Percentiles rank a stretch among this genome's conserved stretches.
Conservation (phyloP, 2,888 invertebrate genomes). For the Amphipyra tragopoginis region DNA sequence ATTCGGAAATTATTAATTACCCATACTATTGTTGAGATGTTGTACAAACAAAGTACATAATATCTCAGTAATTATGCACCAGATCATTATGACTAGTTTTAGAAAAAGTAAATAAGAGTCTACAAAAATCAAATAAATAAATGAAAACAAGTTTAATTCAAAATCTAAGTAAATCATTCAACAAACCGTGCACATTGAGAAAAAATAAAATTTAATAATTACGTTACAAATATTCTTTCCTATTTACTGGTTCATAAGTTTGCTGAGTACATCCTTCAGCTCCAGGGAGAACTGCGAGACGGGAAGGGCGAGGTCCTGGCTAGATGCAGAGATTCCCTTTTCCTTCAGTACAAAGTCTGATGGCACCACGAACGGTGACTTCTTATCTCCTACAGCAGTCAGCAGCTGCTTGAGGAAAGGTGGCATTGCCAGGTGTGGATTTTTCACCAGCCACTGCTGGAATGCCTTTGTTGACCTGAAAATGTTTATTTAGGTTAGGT, state of each 20-base stretch:
- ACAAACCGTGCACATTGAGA: too few relatives aligned
- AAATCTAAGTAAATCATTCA: too few relatives aligned
- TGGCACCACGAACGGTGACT: slow-evolving; percentile 78
- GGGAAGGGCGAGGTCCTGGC: slow-evolving; percentile 78
- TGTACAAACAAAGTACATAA: too few relatives aligned
- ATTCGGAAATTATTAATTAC: too few relatives aligned
- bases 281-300: slow-evolving; percentile 82
- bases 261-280: slow-evolving; percentile 81
- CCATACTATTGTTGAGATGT: too few relatives aligned
- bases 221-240: neutral
- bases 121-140: too few relatives aligned
- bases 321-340: slow-evolving; percentile 56
- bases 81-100: too few relatives aligned
- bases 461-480: slow-evolving; percentile 84
- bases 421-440: slow-evolving; percentile 79
- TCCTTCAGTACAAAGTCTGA: slow-evolving; percentile 79
- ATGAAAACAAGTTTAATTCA: too few relatives aligned
- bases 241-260: slow-evolving; percentile 74
- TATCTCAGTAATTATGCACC: too few relatives aligned
- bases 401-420: slow-evolving; percentile 68
- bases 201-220: slow-evolving; percentile 8
- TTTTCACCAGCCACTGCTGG: slow-evolving; percentile 75
- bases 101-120: too few relatives aligned
- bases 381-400: slow-evolving; percentile 71
- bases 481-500: slow-evolving; percentile 1